Evolutionary conservation across 1,140 invertebrate species (phyloP), one percentile per base, ranked within the genome.

Genomic region (Caenorhabditis brenneri): DNA sequence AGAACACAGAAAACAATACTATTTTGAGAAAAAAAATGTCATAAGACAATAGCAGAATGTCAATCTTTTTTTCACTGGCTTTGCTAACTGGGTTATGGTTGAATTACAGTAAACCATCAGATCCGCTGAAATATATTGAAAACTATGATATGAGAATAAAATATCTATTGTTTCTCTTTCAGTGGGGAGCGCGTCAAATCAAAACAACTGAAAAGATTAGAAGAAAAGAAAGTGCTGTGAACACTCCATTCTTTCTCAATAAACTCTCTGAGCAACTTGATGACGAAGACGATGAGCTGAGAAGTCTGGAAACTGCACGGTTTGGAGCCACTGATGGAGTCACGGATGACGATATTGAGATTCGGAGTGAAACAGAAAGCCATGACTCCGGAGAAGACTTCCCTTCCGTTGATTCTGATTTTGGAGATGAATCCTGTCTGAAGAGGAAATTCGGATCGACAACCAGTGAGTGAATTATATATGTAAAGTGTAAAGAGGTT

Each of bases 181-280:
- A 86, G 85, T 86, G 85, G 85, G 85, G 85, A 33, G 84, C 85
- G 0, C 78, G 84, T 5, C 85, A 86, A 53, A 85, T 86, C 74
- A 81, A 86, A 51, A 85, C 81, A 16, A 83, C 69, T 29, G 84
- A 78, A 24, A 36, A 86, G 33, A 55, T 60, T 19, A 86, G 39
- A 49, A 51, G 79, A 31, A 58, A 83, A 33, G 69, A 86, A 16
- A 74, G 55, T 19, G 15, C 15, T n/a, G 27, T 53, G 79, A 49
- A 22, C 49, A 19, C 42, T 24, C 31, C 39, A 36, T 27, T 69
- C 36, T 49, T 39, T 22, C 9, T 27, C 15, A 29, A 79, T 22
- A 69, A 27, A 29, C 36, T 48, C 65, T 10, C 46, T 16, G 81
- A 53, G 84, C 58, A 79, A 22, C 74, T 48, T 10, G 10, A 15